Percentiles rank a stretch among this genome's conserved stretches.
Conservation (phyloP, 1,140 invertebrate species). For the Philaenus spumarius region DNA sequence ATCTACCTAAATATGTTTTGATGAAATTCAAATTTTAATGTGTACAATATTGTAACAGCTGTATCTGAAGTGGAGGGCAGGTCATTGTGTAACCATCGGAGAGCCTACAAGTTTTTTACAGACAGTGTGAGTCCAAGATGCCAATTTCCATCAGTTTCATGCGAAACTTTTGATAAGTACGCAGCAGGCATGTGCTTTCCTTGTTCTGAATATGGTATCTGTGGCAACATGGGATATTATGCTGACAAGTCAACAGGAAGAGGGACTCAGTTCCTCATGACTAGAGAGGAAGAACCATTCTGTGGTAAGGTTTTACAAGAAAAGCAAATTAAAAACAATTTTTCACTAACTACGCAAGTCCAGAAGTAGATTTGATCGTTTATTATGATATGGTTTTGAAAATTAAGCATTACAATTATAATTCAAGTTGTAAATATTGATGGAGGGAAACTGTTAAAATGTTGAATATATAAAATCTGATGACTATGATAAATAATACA, state of each 20-base stretch:
- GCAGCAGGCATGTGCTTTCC: conserved; percentile 66
- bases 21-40: too few relatives aligned
- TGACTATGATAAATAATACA: too few relatives aligned
- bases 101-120: conserved; percentile 90
- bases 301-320: conserved; percentile 68
- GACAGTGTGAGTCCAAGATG: conserved; percentile 87
- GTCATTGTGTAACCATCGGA: conserved; percentile 82
- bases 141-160: conserved; percentile 81
- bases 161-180: conserved; percentile 78
- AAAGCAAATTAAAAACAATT: too few relatives aligned
- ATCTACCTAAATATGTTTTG: too few relatives aligned
- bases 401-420: too few relatives aligned
- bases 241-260: conserved; percentile 71
- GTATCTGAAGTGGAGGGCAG: conserved; percentile 75
- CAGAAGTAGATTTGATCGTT: too few relatives aligned
- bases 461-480: too few relatives aligned
- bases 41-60: conserved; percentile 34
- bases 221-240: conserved; percentile 92
- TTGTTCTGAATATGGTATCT: conserved; percentile 53
- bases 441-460: too few relatives aligned
- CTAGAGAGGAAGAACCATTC: conserved; percentile 86
- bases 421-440: too few relatives aligned
- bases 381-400: too few relatives aligned
- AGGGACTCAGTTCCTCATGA: conserved; percentile 77
- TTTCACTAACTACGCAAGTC: too few relatives aligned